Conservation (phyloP, 2,113 vertebrate genomes). For the Pimephales promelas region DNA sequence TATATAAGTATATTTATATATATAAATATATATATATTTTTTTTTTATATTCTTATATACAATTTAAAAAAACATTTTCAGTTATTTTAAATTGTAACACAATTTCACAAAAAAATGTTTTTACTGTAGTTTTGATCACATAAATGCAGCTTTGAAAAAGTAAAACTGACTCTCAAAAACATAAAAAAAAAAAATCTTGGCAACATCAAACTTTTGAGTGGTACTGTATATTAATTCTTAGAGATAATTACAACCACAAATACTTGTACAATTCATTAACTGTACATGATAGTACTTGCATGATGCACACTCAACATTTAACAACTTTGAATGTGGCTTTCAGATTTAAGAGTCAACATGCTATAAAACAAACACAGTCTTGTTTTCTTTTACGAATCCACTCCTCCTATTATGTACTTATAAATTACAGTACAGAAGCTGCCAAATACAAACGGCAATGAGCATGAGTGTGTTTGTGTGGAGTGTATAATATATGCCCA, state of each 20-base stretch:
- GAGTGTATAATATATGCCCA: conserved; percentile 15
- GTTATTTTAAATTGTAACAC: neutral
- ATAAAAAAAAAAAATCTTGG: neutral
- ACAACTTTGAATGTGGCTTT: neutral
- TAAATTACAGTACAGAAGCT: neutral
- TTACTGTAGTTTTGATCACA: neutral
- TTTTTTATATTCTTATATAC: too few relatives aligned
- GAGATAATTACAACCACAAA: neutral
- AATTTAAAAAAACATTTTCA: neutral
- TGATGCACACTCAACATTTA: neutral
- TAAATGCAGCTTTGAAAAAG: neutral
- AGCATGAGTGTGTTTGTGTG: neutral
- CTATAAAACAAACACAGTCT: neutral
- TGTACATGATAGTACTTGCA: neutral
- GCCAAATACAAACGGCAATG: neutral
- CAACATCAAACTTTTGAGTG: neutral
- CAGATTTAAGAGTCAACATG: neutral
- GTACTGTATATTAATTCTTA: neutral
- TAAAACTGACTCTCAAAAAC: neutral
- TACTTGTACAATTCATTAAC: neutral
- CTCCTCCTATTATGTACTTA: neutral
- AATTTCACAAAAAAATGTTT: neutral
- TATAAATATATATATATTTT: too few relatives aligned
- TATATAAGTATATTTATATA: too few relatives aligned
- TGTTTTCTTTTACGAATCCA: neutral